Conservation (phyloP, 2,113 vertebrate species). For the Caretta caretta region DNA sequence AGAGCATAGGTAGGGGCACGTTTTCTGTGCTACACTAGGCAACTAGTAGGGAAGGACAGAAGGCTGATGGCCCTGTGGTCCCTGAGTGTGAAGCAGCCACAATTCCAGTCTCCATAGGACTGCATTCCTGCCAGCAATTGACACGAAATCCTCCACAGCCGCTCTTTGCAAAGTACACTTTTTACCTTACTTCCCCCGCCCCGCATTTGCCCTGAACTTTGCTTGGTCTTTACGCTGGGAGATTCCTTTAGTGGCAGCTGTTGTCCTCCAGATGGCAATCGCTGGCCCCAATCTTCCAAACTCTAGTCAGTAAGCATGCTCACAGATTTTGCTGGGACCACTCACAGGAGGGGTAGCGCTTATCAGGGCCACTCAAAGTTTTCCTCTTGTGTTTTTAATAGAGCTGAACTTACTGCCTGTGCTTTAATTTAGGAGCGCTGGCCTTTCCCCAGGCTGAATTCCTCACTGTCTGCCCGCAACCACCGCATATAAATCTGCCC, state of each 20-base stretch:
- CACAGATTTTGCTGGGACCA: rapidly evolving
- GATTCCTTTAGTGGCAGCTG: conserved; percentile 6
- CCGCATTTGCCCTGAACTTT: rapidly evolving
- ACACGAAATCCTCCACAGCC: background rate
- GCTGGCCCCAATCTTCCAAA: background rate
- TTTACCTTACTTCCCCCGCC: background rate
- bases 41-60: background rate
- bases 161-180: background rate
- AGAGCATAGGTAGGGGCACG: background rate
- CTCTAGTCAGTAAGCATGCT: background rate
- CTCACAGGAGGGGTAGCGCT: background rate
- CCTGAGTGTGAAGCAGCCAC: rapidly evolving
- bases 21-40: background rate
- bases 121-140: background rate
- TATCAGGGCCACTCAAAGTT: rapidly evolving
- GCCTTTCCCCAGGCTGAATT: background rate
- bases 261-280: conserved; percentile 40
- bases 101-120: background rate
- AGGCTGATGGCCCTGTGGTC: rapidly evolving
- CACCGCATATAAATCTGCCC: background rate
- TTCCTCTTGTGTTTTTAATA: background rate
- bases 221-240: background rate
- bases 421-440: rapidly evolving
- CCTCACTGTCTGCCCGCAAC: background rate
- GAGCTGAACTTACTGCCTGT: background rate